These are phyloP conservation scores for Xanthostigma xanthostigma DNA, from an alignment of 2,888 invertebrate genomes.

Conservation along the genomic window DNA sequence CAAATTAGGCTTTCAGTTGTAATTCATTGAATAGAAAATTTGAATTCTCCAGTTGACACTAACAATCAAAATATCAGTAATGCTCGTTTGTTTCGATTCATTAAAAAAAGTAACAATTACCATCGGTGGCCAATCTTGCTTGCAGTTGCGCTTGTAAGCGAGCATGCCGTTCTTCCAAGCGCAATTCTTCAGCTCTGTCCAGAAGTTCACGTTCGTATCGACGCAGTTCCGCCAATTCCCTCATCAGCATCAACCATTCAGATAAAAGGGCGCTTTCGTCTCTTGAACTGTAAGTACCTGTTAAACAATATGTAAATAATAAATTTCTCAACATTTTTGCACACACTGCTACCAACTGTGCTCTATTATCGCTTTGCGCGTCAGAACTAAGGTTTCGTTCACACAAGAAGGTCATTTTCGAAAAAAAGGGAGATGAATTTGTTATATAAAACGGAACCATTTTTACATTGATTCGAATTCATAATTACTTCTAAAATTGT, in stretches of 20 bases:
- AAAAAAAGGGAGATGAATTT: no score
- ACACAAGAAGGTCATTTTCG: no score
- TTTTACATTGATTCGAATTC: no score
- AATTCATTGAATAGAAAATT: no score
- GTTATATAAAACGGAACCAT: no score
- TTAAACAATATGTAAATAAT: not conserved
- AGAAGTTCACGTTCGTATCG: slow-evolving; percentile 62
- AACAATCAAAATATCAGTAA: not conserved
- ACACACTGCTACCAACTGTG: no score
- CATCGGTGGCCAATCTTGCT: slow-evolving; percentile 43
- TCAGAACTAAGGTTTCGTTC: no score
- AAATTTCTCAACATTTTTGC: not conserved
- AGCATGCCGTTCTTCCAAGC: slow-evolving; percentile 68
- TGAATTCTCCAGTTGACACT: no score
- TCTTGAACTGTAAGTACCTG: slow-evolving; percentile 16
- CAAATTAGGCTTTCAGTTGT: no score
- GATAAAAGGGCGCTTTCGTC: slow-evolving; percentile 50
- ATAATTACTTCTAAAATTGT: no score
- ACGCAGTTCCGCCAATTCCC: slow-evolving; percentile 51
- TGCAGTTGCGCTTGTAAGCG: slow-evolving; percentile 60
- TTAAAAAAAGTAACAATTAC: slow-evolving; percentile 26
- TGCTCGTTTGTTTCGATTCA: not conserved
- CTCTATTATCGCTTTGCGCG: no score
- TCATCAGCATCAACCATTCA: slow-evolving; percentile 59
- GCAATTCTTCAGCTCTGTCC: slow-evolving; percentile 64